Percentiles rank a stretch among this genome's conserved stretches.
phyloP scores from a whole-genome alignment of 2,113 vertebrate species.

The Leiothrix lutea region DNA sequence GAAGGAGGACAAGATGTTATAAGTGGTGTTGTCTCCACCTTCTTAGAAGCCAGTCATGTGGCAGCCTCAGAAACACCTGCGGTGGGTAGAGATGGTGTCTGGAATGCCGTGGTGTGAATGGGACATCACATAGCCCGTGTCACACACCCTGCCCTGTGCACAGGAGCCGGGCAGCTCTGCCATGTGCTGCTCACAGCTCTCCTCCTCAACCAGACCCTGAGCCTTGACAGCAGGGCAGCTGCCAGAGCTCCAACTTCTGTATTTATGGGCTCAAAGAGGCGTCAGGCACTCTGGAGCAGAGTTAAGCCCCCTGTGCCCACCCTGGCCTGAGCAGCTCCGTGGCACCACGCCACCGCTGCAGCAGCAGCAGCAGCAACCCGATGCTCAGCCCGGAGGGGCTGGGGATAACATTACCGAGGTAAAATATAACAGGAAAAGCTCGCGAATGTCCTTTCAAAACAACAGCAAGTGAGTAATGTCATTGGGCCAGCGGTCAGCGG shows the following conservation, averaged over 20 bases:
- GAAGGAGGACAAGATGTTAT: conserved; percentile 38
- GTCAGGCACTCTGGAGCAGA: neutral
- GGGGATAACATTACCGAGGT: conserved; percentile 53
- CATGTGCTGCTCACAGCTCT: neutral
- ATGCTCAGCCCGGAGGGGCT: conserved; percentile 28
- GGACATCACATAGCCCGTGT: neutral
- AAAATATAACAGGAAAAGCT: conserved; percentile 65
- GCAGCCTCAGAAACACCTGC: neutral
- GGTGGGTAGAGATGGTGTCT: neutral
- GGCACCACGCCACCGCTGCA: neutral
- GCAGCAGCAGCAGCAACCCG: neutral
- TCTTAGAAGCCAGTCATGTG: neutral
- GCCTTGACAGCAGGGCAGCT: neutral
- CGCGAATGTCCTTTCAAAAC: conserved; percentile 60
- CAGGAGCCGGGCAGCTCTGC: neutral
- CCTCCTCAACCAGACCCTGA: neutral
- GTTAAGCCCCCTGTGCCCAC: neutral
- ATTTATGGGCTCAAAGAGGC: neutral
- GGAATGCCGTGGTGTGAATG: neutral
- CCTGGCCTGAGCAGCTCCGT: neutral
- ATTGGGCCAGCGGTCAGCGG: conserved; percentile 56
- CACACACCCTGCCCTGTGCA: neutral
- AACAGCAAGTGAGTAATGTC: conserved; percentile 25
- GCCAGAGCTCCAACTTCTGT: neutral
- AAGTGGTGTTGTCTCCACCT: neutral